These are phyloP conservation scores for Percopsis transmontana DNA, from an alignment of 2,113 vertebrate genomes.

Conservation along the genomic window DNA sequence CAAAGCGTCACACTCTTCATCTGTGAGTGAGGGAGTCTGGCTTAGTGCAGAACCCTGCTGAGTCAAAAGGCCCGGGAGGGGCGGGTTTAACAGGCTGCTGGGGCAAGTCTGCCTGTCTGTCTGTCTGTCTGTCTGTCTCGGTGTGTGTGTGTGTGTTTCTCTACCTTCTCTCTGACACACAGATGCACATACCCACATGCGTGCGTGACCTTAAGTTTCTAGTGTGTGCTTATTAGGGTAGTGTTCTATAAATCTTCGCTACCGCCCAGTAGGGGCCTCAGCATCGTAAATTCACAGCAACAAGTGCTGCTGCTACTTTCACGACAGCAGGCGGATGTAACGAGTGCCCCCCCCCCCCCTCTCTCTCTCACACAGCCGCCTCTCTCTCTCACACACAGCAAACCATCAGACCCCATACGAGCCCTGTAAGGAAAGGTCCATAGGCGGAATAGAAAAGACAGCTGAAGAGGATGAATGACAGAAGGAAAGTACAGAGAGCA, in stretches of 20 bases:
- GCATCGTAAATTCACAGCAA: slow-evolving; percentile 55
- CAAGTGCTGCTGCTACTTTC: slow-evolving; percentile 38
- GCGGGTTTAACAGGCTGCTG: background rate
- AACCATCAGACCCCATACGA: slow-evolving; percentile 21
- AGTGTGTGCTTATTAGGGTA: slow-evolving; percentile 67
- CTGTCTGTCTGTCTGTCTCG: background rate
- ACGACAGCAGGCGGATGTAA: background rate
- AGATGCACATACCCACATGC: background rate
- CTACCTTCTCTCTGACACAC: background rate
- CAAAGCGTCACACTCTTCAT: slow-evolving; percentile 26
- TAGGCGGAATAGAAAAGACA: background rate
- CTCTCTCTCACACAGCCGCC: background rate
- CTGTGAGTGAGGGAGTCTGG: slow-evolving; percentile 9
- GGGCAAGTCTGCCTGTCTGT: slow-evolving; percentile 3
- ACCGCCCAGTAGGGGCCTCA: slow-evolving; percentile 42
- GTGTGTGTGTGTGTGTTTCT: background rate
- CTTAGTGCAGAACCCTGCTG: slow-evolving; percentile 1
- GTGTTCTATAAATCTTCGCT: slow-evolving; percentile 64
- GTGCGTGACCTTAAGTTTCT: slow-evolving; percentile 26
- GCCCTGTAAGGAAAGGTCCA: background rate
- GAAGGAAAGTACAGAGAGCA: slow-evolving; percentile 28
- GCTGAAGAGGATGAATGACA: slow-evolving; percentile 7
- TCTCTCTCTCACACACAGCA: background rate
- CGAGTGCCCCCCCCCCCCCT: background rate
- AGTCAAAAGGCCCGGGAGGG: slow-evolving; percentile 12